These are phyloP conservation scores for Pogonus chalceus DNA, from an alignment of 1,140 invertebrate species.

Conservation along the genomic window DNA sequence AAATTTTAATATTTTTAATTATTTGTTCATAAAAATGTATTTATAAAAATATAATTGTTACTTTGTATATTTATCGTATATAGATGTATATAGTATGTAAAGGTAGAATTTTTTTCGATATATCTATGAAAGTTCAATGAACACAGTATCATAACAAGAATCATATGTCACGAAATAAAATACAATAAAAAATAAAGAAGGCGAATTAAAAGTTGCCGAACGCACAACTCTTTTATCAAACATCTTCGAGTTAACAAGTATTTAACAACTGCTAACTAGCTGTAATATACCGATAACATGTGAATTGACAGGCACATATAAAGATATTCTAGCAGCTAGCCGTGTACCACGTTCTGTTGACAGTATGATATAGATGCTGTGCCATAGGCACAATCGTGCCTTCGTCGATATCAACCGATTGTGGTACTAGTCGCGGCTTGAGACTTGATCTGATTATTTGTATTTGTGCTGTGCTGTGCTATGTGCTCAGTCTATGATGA, in stretches of 20 bases:
- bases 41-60: too few species aligned
- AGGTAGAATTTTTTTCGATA: too few species aligned
- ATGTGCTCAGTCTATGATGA: not conserved
- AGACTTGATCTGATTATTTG: constrained; percentile 25
- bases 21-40: too few species aligned
- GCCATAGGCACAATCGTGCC: constrained; percentile 5
- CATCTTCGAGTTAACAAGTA: constrained; percentile 27
- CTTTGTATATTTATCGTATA: too few species aligned
- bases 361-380: constrained; percentile 17
- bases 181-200: not conserved
- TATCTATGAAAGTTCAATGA: too few species aligned
- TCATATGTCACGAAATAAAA: constrained; percentile 4
- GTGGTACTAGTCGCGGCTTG: constrained; percentile 21
- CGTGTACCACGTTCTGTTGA: constrained; percentile 24
- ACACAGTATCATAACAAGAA: constrained; percentile 3
- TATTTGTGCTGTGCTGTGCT: not conserved
- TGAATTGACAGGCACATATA: constrained; percentile 29
- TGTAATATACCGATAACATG: constrained; percentile 30
- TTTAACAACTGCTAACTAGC: constrained; percentile 29
- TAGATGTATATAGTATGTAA: too few species aligned
- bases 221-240: constrained; percentile 14
- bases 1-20: too few species aligned
- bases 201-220: not conserved
- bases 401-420: constrained; percentile 22
- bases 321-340: constrained; percentile 22